These are phyloP conservation scores for Ophthalmolycus amberensis DNA, from an alignment of 2,113 vertebrate species.

Conservation along the genomic window DNA sequence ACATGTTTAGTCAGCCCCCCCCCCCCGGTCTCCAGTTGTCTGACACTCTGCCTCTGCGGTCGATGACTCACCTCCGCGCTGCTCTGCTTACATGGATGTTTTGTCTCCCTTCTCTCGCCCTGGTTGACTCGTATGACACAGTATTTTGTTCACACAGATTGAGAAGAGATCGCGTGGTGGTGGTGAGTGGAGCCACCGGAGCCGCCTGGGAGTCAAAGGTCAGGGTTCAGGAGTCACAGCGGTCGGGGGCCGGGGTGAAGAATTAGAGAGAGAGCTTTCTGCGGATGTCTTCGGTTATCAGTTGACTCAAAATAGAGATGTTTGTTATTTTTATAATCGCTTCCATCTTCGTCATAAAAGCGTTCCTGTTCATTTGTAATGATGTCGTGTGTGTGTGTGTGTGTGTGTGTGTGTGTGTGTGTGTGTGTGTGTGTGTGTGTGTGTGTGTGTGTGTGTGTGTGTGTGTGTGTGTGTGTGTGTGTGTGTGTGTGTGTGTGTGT, in stretches of 20 bases:
- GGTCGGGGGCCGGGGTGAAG: constrained; percentile 50
- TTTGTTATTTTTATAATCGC: background rate
- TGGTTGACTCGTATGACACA: constrained; percentile 61
- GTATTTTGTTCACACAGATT: constrained; percentile 66
- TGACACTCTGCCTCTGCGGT: constrained; percentile 49
- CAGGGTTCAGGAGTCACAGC: constrained; percentile 57
- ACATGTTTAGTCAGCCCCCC: no score
- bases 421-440: background rate
- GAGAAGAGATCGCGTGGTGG: constrained; percentile 44
- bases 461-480: background rate
- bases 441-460: background rate
- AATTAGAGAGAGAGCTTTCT: constrained; percentile 36
- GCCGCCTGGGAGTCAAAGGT: constrained; percentile 62
- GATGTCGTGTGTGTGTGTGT: background rate
- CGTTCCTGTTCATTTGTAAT: constrained; percentile 11
- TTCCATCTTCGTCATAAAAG: constrained; percentile 31
- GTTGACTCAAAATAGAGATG: constrained; percentile 21
- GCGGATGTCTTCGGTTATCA: constrained; percentile 65
- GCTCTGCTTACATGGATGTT: constrained; percentile 65
- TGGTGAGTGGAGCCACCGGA: constrained; percentile 44
- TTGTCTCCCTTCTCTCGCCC: constrained; percentile 61
- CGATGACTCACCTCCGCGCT: constrained; percentile 57
- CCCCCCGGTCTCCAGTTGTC: constrained; percentile 60
- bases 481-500: background rate
- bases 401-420: constrained; percentile 12